These are phyloP conservation scores for Falco rusticolus DNA, from an alignment of 2,797 vertebrate genomes.

Conservation along the genomic window DNA sequence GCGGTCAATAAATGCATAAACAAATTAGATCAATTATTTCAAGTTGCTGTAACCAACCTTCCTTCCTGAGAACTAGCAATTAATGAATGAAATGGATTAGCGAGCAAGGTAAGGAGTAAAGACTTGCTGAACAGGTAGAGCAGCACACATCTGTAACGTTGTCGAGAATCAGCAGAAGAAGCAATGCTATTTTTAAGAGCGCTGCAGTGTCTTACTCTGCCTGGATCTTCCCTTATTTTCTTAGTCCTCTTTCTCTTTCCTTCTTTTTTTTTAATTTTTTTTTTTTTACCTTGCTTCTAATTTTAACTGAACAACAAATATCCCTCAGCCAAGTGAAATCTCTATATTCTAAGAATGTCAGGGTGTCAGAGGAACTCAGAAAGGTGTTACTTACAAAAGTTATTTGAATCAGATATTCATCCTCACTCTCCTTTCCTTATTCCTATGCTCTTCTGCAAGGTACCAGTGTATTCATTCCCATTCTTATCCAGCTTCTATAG, in stretches of 20 bases:
- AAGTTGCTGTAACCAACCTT: not conserved
- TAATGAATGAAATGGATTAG: not conserved
- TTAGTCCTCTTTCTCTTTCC: not conserved
- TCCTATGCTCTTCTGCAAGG: not conserved
- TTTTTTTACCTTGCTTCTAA: not conserved
- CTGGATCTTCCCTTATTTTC: not conserved
- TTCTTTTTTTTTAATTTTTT: not conserved
- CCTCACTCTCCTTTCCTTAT: not conserved
- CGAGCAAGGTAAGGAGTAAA: not conserved
- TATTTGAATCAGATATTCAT: not conserved
- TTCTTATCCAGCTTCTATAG: not conserved
- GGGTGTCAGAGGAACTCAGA: not conserved
- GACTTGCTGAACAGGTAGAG: accelerated
- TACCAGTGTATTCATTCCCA: not conserved
- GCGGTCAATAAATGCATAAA: not conserved
- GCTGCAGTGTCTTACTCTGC: not conserved
- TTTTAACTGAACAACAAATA: not conserved
- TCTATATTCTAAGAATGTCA: not conserved
- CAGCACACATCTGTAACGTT: not conserved
- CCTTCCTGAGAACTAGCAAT: not conserved
- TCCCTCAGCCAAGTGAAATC: not conserved
- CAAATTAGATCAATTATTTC: not conserved
- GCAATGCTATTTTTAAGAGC: not conserved
- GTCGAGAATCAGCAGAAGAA: not conserved
- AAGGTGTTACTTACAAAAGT: not conserved